Evolutionary conservation across 2,888 invertebrate species (phyloP), one percentile per base, ranked within the genome.

Genomic region (Tetheella fluctuosa): DNA sequence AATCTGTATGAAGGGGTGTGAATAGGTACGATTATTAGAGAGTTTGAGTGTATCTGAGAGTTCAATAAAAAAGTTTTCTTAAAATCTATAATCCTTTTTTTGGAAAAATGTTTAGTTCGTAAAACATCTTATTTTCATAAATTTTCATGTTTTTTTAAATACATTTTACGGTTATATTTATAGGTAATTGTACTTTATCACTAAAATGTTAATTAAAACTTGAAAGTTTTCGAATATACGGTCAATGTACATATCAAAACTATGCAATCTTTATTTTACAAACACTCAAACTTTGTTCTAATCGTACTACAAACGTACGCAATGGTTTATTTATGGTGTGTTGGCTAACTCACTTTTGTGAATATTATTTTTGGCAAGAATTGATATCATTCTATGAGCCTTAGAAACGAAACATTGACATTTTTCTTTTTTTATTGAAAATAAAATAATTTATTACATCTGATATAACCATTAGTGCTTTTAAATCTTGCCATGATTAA

Each of bases 181-280:
- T 62, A 54, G 37, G 59, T 59, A 56, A 59, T 57, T 63, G 39
- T 39, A n/a, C 61, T 65, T 66, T 70, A 64, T 67, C 56, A 64
- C 61, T 57, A 61, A 71, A 61, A 67, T 73, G 68, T 34, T 17
- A 7, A 13, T 60, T 64, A 56, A 58, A 67, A 61, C 65, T 66
- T 79, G 73, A 80, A 81, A 73, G 66, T 69, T 61, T 60, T 63
- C n/a, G 34, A 69, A 64, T 77, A 74, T 82, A 73, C 79, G 81
- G 28, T 34, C 8, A 77, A 64, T 82, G 79, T 81, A 86, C 89
- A 86, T 87, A 87, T 86, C 84, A 84, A 64, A 61, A 63, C 64
- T 63, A 25, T 57, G 54, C 59, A 54, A 58, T 59, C 57, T 39
- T 58, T 25, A 60, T 60, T 59, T 39, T 57, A 79, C 79, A 72